A percentile compares a stretch with the other conserved stretches of the same genome.
Conservation (phyloP, 2,113 vertebrate species). For the Grus americana region DNA sequence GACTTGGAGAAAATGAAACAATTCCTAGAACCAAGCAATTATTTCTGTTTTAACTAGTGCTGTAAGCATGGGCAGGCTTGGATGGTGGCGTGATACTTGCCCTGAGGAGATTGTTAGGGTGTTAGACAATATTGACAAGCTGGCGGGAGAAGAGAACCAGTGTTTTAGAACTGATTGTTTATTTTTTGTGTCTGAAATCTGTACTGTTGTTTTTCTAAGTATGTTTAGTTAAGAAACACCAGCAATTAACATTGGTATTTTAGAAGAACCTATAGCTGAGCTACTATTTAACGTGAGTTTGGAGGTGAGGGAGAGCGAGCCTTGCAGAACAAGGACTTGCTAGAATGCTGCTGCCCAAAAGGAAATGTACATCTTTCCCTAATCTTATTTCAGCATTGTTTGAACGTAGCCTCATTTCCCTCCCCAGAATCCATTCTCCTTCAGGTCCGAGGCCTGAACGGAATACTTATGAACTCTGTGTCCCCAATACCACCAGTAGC, state of each 20-base stretch:
- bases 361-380: accelerated
- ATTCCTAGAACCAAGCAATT: neutral
- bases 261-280: neutral
- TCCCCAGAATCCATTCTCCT: slow-evolving; percentile 83
- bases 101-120: neutral
- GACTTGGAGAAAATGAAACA: neutral
- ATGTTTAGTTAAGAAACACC: neutral
- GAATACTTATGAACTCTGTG: slow-evolving; percentile 77
- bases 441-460: slow-evolving; percentile 84
- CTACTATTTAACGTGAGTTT: neutral
- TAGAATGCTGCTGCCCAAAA: neutral
- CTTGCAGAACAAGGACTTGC: neutral
- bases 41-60: neutral
- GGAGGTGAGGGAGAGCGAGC: neutral
- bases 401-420: neutral
- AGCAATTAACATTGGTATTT: neutral
- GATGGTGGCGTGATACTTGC: neutral
- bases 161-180: neutral
- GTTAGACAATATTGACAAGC: neutral
- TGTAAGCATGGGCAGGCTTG: neutral
- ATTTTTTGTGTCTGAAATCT: neutral
- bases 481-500: slow-evolving; percentile 80
- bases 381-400: neutral
- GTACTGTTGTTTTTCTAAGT: neutral
- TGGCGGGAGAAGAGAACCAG: neutral